These are phyloP conservation scores for Monoplex corrugatus DNA, from an alignment of 2,888 invertebrate genomes.

Conservation along the genomic window DNA sequence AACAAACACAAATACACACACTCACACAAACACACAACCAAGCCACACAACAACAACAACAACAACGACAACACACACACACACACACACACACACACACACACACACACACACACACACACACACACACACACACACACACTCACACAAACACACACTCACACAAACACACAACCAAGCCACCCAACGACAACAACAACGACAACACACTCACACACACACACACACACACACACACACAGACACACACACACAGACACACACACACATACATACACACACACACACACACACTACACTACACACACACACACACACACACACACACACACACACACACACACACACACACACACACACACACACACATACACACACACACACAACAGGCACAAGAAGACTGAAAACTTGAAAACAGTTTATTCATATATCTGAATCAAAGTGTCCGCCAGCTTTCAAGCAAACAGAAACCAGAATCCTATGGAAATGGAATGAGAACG, in stretches of 20 bases:
- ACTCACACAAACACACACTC: not conserved
- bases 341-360: not conserved
- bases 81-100: not conserved
- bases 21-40: not conserved
- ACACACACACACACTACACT: not conserved
- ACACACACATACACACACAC: not conserved
- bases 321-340: not conserved
- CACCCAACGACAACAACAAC: too few species aligned
- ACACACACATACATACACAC: not conserved
- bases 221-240: not conserved
- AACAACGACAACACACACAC: not conserved
- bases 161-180: too few species aligned
- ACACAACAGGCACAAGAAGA: too few species aligned
- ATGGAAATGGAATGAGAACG: too few species aligned
- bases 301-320: not conserved
- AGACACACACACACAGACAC: not conserved
- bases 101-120: not conserved
- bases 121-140: not conserved
- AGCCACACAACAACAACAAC: not conserved
- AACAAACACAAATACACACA: slow-evolving; percentile 4
- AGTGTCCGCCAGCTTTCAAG: too few species aligned
- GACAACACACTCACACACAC: not conserved
- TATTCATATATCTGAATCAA: too few species aligned
- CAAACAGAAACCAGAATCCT: too few species aligned
- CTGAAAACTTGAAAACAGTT: too few species aligned